Percentiles rank a stretch among this genome's conserved stretches.
These are phyloP conservation scores for Leptinotarsa tumamoca DNA, from an alignment of 2,888 invertebrate species.

Conservation along the genomic window DNA sequence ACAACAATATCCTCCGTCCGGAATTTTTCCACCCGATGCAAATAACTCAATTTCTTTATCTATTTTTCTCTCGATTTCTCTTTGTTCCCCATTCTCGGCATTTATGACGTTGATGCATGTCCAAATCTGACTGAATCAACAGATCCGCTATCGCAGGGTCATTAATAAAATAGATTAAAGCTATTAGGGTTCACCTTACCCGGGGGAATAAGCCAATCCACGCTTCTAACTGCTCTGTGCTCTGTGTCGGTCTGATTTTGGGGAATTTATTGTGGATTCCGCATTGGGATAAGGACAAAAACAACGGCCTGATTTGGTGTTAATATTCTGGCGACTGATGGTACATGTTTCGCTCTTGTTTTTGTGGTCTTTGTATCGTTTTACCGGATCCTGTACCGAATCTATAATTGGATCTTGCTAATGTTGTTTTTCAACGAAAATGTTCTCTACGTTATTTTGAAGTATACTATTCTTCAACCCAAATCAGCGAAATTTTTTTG, in stretches of 20 bases:
- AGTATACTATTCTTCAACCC: neutral
- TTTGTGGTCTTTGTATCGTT: constrained; percentile 12
- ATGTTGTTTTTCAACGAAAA: constrained; percentile 3
- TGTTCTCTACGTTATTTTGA: neutral
- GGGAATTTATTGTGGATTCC: constrained; percentile 3
- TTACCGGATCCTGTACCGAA: neutral
- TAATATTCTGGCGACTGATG: constrained; percentile 20
- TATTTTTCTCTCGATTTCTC: constrained; percentile 34
- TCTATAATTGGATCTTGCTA: neutral
- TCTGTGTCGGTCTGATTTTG: neutral
- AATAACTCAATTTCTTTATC: constrained; percentile 38
- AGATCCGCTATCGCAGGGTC: constrained; percentile 33
- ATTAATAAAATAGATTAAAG: constrained; percentile 42
- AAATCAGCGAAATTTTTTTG: no score
- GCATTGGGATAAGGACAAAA: constrained; percentile 17
- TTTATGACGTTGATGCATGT: constrained; percentile 40
- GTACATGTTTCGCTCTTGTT: constrained; percentile 6
- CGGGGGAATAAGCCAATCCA: constrained; percentile 14
- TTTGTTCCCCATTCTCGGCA: constrained; percentile 27
- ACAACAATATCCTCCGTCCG: constrained; percentile 15
- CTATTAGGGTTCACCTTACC: constrained; percentile 23
- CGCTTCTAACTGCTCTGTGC: constrained; percentile 10
- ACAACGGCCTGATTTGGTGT: constrained; percentile 17
- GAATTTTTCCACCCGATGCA: constrained; percentile 28
- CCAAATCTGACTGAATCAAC: constrained; percentile 36